A percentile compares a stretch with the other conserved stretches of the same genome.
phyloP scores from a whole-genome alignment of 53 echinoderm and acorn worm species.

The Apostichopus leukothele region DNA sequence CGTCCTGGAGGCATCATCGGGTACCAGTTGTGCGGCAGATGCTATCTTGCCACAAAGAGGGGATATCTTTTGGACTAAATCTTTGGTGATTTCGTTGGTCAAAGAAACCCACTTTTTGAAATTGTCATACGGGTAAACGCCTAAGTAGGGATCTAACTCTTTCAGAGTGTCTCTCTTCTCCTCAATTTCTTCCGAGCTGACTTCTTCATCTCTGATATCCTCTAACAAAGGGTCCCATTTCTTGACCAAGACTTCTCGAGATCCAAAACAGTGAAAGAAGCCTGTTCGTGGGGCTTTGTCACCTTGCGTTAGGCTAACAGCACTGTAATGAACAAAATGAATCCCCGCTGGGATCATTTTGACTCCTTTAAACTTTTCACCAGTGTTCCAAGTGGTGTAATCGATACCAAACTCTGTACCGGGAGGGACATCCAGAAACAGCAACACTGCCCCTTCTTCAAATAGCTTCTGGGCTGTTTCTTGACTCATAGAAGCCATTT shows the following conservation, averaged over 20 bases:
- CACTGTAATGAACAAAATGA: slow-evolving; percentile 93
- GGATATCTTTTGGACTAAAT: slow-evolving; percentile 42
- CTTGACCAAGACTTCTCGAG: slow-evolving; percentile 74
- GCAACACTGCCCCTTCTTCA: slow-evolving; percentile 84
- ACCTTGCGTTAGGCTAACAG: slow-evolving; percentile 59
- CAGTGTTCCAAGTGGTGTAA: slow-evolving; percentile 92
- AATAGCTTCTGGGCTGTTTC: slow-evolving; percentile 79
- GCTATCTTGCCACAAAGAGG: slow-evolving; percentile 74
- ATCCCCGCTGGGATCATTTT: slow-evolving; percentile 97
- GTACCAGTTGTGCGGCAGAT: slow-evolving; percentile 81
- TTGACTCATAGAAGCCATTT: slow-evolving; percentile 64
- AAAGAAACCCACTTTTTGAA: slow-evolving; percentile 93
- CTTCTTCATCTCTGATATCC: slow-evolving; percentile 65
- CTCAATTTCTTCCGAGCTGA: slow-evolving; percentile 51
- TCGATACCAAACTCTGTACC: slow-evolving; percentile 98
- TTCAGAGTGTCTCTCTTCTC: slow-evolving; percentile 55
- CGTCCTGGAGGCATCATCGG: slow-evolving; percentile 75
- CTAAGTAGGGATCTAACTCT: slow-evolving; percentile 71
- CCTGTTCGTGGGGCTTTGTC: slow-evolving; percentile 79
- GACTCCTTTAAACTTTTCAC: slow-evolving; percentile 88
- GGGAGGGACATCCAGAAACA: slow-evolving; percentile 85
- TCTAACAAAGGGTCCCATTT: slow-evolving; percentile 71
- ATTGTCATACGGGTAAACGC: slow-evolving; percentile 84
- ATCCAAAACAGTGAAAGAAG: slow-evolving; percentile 79
- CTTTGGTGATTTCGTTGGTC: slow-evolving; percentile 72